Base-by-base conservation (phyloP, 2,888 invertebrate genomes). In the Apamea crenata region DNA sequence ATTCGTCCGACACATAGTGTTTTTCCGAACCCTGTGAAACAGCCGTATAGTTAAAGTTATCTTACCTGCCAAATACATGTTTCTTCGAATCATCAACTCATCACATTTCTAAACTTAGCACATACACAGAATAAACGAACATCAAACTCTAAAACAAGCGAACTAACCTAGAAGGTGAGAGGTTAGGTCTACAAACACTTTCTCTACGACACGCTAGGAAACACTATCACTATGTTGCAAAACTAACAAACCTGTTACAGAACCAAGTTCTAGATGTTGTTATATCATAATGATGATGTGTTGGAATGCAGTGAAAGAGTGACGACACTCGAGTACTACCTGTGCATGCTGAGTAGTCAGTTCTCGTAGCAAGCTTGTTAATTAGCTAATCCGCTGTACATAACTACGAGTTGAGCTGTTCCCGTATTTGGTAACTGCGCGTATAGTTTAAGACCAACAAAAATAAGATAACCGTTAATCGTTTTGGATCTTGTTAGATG, bases 101-200 rank as follows among this genome's bases (percentile, higher is more conserved):
- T 72, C 29, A 29, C 16, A 44, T 7, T n/a, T 32, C 25, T 4
- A 4, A 18, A 29, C 18, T 53, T 14, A 18, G n/a, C 53, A 67
- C 47, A 32, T 14, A 44, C 65, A 53, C 40, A 21, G 5, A 32
- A 40, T n/a, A 4, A 21, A 67, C 18, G 21, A 53, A 63, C 36
- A 71, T 56, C 66, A 56, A 59, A 47, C 14, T 44, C 36, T 32
- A 73, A 47, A 74, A 40, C 61, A 36, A 25, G 32, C 29, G 12
- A 44, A 47, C 25, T 56, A 63, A 81, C 68, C 75, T 29, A 16
- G 7, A 53, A 83, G 85, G 75, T 81, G 71, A 85, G 59, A 74
- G 81, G 82, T 82, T 68, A 78, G 47, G 16, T 47, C n/a, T 29
- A 53, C 56, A 70, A 53, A 66, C 44, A 78, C 84, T 84, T 84